Conservation (phyloP, 2,888 invertebrate genomes). For the Dermolepida albohirtum region DNA sequence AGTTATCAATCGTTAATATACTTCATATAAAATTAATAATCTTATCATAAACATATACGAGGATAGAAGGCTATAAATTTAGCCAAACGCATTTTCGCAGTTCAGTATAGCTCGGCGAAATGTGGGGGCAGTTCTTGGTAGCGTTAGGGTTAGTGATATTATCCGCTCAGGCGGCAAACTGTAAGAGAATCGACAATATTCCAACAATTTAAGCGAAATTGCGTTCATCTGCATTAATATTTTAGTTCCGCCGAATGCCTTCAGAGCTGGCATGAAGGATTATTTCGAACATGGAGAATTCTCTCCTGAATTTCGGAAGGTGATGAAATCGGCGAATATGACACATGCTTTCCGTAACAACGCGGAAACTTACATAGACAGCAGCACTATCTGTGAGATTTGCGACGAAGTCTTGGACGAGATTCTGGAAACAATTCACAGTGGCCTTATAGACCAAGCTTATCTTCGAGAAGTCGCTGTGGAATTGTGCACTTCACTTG, state of each 20-base stretch:
- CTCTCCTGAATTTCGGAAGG: constrained; percentile 9
- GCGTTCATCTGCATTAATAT: background rate
- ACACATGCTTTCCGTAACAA: constrained; percentile 26
- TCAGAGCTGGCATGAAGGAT: constrained; percentile 24
- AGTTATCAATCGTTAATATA: too few species aligned
- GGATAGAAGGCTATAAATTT: too few species aligned
- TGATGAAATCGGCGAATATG: constrained; percentile 22
- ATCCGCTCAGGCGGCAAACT: background rate
- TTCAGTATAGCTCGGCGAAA: background rate
- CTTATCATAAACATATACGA: too few species aligned
- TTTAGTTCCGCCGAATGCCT: constrained; percentile 2
- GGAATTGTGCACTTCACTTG: constrained; percentile 68
- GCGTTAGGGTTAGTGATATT: background rate
- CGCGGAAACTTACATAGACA: constrained; percentile 16
- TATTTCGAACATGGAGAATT: constrained; percentile 27
- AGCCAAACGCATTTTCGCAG: too few species aligned
- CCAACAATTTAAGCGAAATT: too few species aligned
- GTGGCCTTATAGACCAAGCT: constrained; percentile 2
- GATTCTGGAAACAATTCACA: constrained; percentile 29
- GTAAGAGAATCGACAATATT: background rate
- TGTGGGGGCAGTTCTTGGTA: background rate
- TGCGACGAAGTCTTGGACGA: constrained; percentile 32
- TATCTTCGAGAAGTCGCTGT: constrained; percentile 5
- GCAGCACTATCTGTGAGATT: constrained; percentile 8
- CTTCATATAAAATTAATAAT: too few species aligned